These are phyloP conservation scores for Epicauta chinensis DNA, from an alignment of 1,140 invertebrate genomes.

Conservation along the genomic window DNA sequence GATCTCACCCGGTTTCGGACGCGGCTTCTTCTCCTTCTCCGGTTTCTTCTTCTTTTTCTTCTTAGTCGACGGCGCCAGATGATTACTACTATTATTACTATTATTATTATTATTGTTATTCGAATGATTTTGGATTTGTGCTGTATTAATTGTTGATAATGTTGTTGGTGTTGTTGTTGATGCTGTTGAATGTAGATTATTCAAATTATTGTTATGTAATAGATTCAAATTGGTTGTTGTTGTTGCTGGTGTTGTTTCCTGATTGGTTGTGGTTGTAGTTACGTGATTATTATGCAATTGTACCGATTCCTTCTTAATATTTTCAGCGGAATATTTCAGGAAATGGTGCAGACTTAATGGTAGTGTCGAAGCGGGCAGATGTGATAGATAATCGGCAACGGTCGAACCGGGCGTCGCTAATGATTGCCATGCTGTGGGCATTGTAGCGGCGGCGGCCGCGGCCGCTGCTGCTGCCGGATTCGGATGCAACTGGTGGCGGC, in stretches of 20 bases:
- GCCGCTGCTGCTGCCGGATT: conserved; percentile 25
- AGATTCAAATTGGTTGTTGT: conserved; percentile 24
- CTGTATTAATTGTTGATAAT: conserved; percentile 40
- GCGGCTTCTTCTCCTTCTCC: conserved; percentile 69
- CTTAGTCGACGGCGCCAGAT: conserved; percentile 41
- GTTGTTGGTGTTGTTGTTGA: conserved; percentile 37
- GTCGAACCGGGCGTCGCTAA: conserved; percentile 65
- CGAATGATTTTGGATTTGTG: conserved; percentile 18
- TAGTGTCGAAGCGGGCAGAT: conserved; percentile 64
- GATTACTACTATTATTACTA: neutral
- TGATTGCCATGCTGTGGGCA: conserved; percentile 59
- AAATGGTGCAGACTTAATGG: conserved; percentile 76
- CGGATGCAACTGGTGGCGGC: conserved; percentile 18
- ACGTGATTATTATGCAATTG: conserved; percentile 29
- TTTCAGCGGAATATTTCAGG: conserved; percentile 74
- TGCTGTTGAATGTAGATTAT: conserved; percentile 5
- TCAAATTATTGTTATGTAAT: conserved; percentile 25
- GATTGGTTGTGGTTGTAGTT: conserved; percentile 42
- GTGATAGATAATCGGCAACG: conserved; percentile 75
- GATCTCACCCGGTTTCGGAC: conserved; percentile 76
- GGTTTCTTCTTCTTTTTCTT: conserved; percentile 80
- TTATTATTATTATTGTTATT: conserved; percentile 19
- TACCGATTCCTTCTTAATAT: conserved; percentile 59
- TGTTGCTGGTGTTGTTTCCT: conserved; percentile 5
- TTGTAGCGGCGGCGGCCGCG: conserved; percentile 22